phyloP scores from a whole-genome alignment of 2,888 invertebrate genomes.

The Scaptomyza tumidula region DNA sequence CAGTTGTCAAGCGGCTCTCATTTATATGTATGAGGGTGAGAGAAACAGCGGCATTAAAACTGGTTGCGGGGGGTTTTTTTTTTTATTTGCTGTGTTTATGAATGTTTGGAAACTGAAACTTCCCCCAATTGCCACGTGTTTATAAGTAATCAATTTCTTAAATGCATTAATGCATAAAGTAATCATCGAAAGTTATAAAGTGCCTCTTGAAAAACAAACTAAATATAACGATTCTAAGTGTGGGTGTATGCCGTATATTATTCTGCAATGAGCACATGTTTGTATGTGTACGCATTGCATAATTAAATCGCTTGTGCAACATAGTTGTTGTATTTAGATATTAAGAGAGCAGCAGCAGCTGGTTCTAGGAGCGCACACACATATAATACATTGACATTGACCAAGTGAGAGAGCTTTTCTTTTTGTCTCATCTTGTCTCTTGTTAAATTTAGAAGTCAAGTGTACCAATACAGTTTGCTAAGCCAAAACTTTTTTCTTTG shows the following conservation, averaged over 20 bases:
- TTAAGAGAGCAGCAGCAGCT: constrained; percentile 30
- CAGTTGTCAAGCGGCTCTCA: constrained; percentile 23
- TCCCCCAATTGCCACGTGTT: constrained; percentile 29
- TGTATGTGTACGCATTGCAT: constrained; percentile 38
- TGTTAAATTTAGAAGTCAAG: constrained; percentile 68
- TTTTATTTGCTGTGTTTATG: constrained; percentile 36
- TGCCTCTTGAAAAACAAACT: too few species aligned
- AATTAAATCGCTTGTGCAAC: constrained; percentile 52
- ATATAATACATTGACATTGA: constrained; percentile 41
- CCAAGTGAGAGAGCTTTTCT: constrained; percentile 35
- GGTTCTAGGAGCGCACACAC: constrained; percentile 8
- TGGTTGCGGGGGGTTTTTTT: constrained; percentile 1
- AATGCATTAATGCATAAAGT: constrained; percentile 1
- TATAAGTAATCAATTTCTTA: neutral
- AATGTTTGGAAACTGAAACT: constrained; percentile 26
- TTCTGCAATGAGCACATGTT: constrained; percentile 13
- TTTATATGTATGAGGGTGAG: neutral
- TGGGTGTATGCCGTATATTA: constrained; percentile 1
- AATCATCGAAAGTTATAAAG: too few species aligned
- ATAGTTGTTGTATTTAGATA: constrained; percentile 5
- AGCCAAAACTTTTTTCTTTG: constrained; percentile 8
- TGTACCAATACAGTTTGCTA: constrained; percentile 13
- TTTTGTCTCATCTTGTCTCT: constrained; percentile 34
- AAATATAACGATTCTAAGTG: too few species aligned
- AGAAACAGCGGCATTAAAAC: constrained; percentile 25